A percentile compares a stretch with the other conserved stretches of the same genome.
Evolutionary conservation across 1,140 invertebrate species (phyloP).

Genomic region (Dendroctonus valens): DNA sequence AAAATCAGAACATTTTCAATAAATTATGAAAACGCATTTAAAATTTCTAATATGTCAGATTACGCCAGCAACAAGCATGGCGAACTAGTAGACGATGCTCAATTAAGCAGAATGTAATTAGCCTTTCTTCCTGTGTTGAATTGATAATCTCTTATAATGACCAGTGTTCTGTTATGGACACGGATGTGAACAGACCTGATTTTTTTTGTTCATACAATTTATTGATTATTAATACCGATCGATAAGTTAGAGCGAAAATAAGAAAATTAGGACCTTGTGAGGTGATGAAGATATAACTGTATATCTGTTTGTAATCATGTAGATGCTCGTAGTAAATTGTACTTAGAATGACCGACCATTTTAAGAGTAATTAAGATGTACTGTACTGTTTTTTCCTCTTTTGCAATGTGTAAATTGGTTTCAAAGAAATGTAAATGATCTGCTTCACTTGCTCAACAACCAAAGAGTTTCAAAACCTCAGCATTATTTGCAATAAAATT

Average conservation of each 20-base stretch:
- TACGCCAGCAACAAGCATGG: constrained; percentile 8
- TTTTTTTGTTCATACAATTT: background rate
- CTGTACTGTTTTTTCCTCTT: too few species aligned
- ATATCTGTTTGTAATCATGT: too few species aligned
- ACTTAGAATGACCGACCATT: too few species aligned
- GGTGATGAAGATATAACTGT: background rate
- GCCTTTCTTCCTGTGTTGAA: constrained; percentile 11
- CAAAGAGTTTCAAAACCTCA: too few species aligned
- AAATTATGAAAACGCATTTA: constrained; percentile 10
- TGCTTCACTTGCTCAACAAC: too few species aligned
- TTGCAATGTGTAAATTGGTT: too few species aligned
- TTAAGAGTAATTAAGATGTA: too few species aligned
- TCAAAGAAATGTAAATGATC: too few species aligned
- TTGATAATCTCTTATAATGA: constrained; percentile 11
- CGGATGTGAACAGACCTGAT: background rate
- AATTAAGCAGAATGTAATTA: constrained; percentile 8
- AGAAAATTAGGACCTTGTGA: background rate
- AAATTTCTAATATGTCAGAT: constrained; percentile 13
- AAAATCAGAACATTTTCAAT: background rate
- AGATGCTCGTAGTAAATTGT: too few species aligned
- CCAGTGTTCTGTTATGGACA: constrained; percentile 4
- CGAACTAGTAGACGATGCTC: constrained; percentile 1
- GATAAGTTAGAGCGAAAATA: background rate
- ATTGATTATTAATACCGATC: background rate
- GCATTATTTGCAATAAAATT: too few species aligned